Evolutionary conservation across 2,797 vertebrate species (phyloP).

Genomic region (Delichon dasypus): DNA sequence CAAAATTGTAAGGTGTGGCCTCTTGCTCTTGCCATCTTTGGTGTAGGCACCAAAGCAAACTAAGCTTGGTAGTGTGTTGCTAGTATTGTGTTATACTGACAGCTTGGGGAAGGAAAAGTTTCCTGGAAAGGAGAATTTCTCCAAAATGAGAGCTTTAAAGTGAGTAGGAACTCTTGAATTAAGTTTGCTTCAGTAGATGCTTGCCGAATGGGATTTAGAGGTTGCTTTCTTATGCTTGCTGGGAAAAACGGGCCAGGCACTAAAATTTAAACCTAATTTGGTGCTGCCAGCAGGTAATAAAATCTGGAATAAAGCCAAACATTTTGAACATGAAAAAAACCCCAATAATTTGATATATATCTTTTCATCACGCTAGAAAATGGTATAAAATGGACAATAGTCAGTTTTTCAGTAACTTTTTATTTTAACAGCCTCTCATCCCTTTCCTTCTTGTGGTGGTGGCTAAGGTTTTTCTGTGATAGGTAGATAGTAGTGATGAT

Average conservation of each 20-base stretch:
- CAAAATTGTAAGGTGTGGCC: rapidly evolving
- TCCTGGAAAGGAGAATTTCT: not conserved
- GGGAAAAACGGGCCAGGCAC: not conserved
- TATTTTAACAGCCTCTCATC: not conserved
- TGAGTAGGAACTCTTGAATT: not conserved
- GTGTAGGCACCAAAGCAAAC: not conserved
- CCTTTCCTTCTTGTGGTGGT: not conserved
- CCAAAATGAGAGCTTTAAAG: not conserved
- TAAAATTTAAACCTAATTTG: not conserved
- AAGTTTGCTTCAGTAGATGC: not conserved
- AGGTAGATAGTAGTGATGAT: not conserved
- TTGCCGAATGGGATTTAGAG: not conserved
- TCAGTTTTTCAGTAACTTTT: not conserved
- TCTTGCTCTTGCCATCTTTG: not conserved
- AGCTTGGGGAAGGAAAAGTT: not conserved
- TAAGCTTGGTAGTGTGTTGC: not conserved
- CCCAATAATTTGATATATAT: not conserved
- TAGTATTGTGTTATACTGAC: not conserved
- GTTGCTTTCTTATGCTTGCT: not conserved
- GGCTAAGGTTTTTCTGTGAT: not conserved
- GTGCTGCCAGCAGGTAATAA: not conserved
- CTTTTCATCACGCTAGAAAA: not conserved
- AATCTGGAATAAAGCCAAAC: not conserved
- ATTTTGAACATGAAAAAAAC: not conserved
- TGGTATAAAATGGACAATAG: not conserved